Evolutionary conservation across 2,113 vertebrate genomes (phyloP), one percentile per base, ranked within the genome.

Genomic region (Sinocyclocheilus rhinocerous): DNA sequence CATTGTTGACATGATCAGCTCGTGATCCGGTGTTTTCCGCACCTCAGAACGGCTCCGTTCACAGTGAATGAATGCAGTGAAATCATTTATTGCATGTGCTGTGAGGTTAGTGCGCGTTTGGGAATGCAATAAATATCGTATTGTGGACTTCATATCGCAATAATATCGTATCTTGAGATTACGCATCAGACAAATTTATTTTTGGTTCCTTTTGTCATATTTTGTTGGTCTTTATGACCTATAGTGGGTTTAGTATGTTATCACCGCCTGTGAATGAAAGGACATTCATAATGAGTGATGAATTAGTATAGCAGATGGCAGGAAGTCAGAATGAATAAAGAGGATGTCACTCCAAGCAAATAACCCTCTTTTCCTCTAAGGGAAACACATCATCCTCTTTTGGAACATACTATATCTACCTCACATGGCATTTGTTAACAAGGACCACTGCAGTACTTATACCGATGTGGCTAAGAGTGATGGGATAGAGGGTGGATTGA

Each of bases 301-400:
- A 65, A 81, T 81, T 81, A 65, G 36, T 65, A 81, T 61, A 63
- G 20, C 57, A 80, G 77, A 42, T 80, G 77, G 57, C 77, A 80
- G 77, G 57, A 80, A 59, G 55, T 61, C 20, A 61, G 59, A 79
- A 8, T 39, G 33, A 79, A 79, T 61, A 33, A 79, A 79, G 11
- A 63, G n/a, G 12, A 80, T 63, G 77, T 63, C 77, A 63, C 12
- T 39, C 52, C 33, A 6, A 79, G 33, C 33, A 79, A 45, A 63
- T 48, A 65, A 65, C 13, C 39, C 77, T 80, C 29, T 45, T 26
- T 15, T 65, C 67, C 36, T 81, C 59, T 24, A n/a, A 65, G 8
- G 36, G 36, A 63, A 65, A 26, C 59, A 65, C 65, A 81, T 81
- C n/a, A 65, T 48, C 59, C 79, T 65, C 12, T 24, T 42, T 63